Conservation (phyloP, 1,140 invertebrate genomes). For the Luehdorfia chinensis region DNA sequence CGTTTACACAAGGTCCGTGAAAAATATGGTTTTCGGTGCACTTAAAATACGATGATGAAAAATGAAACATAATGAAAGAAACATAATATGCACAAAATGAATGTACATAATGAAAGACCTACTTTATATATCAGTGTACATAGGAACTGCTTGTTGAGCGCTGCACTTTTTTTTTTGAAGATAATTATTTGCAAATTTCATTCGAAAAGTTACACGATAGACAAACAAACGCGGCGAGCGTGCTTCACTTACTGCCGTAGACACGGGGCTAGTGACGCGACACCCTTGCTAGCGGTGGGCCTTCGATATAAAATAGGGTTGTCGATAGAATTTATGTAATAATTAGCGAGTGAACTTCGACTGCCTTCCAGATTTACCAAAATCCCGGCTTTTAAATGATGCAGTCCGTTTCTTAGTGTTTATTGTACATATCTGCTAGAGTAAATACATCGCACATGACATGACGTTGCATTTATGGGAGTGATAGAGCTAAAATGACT, state of each 20-base stretch:
- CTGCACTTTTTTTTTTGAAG: slow-evolving; percentile 22
- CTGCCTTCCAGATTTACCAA: too few species aligned
- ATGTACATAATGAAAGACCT: slow-evolving; percentile 10
- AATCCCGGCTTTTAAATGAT: too few species aligned
- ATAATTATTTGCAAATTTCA: slow-evolving; percentile 35
- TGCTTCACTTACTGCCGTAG: slow-evolving; percentile 48
- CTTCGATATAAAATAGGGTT: background rate
- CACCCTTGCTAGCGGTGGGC: slow-evolving; percentile 21
- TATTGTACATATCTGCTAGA: too few species aligned
- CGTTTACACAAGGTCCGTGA: too few species aligned
- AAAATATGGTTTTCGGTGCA: background rate
- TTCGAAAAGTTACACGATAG: slow-evolving; percentile 38
- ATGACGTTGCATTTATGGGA: too few species aligned
- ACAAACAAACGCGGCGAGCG: slow-evolving; percentile 47
- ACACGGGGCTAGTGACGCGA: slow-evolving; percentile 28
- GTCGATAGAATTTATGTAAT: slow-evolving; percentile 8
- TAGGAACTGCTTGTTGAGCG: slow-evolving; percentile 3
- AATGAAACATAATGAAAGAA: too few species aligned
- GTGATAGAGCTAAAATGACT: too few species aligned
- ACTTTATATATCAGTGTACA: slow-evolving; percentile 2
- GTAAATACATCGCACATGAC: too few species aligned
- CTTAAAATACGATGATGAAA: too few species aligned
- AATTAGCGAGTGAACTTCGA: too few species aligned
- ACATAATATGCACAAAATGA: too few species aligned
- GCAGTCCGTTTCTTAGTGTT: too few species aligned